A percentile compares a stretch with the other conserved stretches of the same genome.
Evolutionary conservation across 2,888 invertebrate genomes (phyloP).

Genomic region (Epiblema foenella): DNA sequence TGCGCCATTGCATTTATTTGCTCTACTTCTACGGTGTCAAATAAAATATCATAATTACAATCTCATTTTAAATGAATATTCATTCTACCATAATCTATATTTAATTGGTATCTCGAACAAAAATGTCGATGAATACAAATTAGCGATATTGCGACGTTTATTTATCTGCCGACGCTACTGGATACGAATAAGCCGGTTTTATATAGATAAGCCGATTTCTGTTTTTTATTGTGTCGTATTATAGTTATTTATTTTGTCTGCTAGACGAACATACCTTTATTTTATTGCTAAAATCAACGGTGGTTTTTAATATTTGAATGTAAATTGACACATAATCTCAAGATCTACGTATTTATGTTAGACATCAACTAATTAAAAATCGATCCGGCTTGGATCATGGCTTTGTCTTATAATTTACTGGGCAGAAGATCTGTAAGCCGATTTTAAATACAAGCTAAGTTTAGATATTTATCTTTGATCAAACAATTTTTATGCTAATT

Average conservation of each 20-base stretch:
- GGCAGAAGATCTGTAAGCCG: conserved; percentile 6
- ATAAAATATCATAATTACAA: conserved; percentile 8
- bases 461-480: conserved; percentile 4
- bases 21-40: background rate
- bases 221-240: conserved; percentile 78
- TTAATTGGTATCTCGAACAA: conserved; percentile 10
- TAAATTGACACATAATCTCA: conserved; percentile 54
- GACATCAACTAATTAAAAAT: conserved; percentile 58
- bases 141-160: conserved; percentile 20
- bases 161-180: conserved; percentile 66
- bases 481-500: conserved; percentile 9
- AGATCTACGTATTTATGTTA: conserved; percentile 40
- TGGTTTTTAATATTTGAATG: conserved; percentile 60
- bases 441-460: conserved; percentile 1
- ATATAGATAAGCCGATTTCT: conserved; percentile 84
- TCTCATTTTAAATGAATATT: conserved; percentile 11
- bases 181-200: conserved; percentile 78
- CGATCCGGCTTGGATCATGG: conserved; percentile 54
- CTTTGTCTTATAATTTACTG: conserved; percentile 26
- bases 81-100: conserved; percentile 26
- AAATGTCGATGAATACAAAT: conserved; percentile 31
- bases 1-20: background rate
- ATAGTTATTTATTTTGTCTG: conserved; percentile 69
- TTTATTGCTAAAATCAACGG: conserved; percentile 70
- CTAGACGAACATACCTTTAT: conserved; percentile 67